Conservation (phyloP, 2,888 invertebrate genomes). For the Caenorhabditis doughertyi region DNA sequence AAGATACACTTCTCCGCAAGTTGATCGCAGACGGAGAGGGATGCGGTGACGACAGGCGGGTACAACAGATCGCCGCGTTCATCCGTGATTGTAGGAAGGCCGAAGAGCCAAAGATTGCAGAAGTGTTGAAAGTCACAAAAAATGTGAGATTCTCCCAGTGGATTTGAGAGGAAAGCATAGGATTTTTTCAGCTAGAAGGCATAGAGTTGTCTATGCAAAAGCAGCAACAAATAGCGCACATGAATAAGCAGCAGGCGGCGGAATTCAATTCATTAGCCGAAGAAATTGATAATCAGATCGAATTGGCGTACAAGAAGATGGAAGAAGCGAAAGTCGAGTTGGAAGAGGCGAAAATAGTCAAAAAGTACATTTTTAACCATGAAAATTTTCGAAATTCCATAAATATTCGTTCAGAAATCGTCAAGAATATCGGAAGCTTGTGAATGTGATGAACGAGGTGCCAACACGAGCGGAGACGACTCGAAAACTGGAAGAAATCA, state of each 20-base stretch:
- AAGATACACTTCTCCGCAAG: conserved; percentile 94
- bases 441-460: conserved; percentile 72
- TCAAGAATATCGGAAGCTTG: conserved; percentile 79
- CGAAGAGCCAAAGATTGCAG: conserved; percentile 38
- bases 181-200: conserved; percentile 68
- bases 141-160: conserved; percentile 36
- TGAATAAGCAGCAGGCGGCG: conserved; percentile 59
- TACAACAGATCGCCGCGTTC: conserved; percentile 65
- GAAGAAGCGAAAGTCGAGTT: conserved; percentile 75
- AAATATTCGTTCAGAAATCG: conserved; percentile 70
- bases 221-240: conserved; percentile 66
- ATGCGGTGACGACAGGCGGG: conserved; percentile 93
- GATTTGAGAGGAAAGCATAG: not conserved
- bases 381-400: not conserved
- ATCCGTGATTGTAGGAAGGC: conserved; percentile 45
- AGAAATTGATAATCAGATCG: conserved; percentile 67
- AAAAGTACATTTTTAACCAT: conserved; percentile 33
- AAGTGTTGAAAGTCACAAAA: conserved; percentile 67
- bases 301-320: conserved; percentile 66
- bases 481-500: conserved; percentile 69
- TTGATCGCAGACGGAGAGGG: conserved; percentile 97
- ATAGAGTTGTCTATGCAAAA: conserved; percentile 74
- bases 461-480: conserved; percentile 74
- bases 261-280: conserved; percentile 66
- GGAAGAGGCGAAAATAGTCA: conserved; percentile 69